A percentile compares a stretch with the other conserved stretches of the same genome.
Conservation (phyloP, 2,888 invertebrate genomes). For the Macrostomum cliftonense region DNA sequence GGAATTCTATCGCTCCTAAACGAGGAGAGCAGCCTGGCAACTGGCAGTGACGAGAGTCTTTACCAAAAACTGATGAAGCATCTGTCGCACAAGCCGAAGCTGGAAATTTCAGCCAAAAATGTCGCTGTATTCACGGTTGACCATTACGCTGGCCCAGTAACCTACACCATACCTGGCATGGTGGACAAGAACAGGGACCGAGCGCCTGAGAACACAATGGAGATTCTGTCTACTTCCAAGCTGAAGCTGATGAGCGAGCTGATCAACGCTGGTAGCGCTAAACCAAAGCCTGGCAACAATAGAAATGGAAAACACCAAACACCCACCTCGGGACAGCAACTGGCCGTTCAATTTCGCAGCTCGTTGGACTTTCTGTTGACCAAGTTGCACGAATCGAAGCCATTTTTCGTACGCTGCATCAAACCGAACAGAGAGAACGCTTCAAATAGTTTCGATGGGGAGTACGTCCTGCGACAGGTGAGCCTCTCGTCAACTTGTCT, state of each 20-base stretch:
- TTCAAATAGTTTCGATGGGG: slow-evolving; percentile 22
- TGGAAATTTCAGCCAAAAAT: too few species aligned
- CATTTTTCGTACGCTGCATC: slow-evolving; percentile 31
- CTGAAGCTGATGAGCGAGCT: slow-evolving; percentile 17
- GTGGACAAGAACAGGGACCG: slow-evolving; percentile 34
- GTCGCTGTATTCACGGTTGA: slow-evolving; percentile 21
- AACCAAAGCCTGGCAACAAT: not conserved
- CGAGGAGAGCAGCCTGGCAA: slow-evolving; percentile 30
- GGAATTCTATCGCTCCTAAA: slow-evolving; percentile 29
- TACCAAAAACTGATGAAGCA: slow-evolving; percentile 27
- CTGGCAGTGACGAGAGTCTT: slow-evolving; percentile 25
- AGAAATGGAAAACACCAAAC: not conserved
- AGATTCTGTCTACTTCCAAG: slow-evolving; percentile 23
- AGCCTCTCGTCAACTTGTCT: too few species aligned
- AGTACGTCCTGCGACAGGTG: slow-evolving; percentile 27
- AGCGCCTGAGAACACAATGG: slow-evolving; percentile 25
- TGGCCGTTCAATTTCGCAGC: slow-evolving; percentile 18
- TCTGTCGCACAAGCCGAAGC: slow-evolving; percentile 12
- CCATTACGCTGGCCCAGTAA: slow-evolving; percentile 33
- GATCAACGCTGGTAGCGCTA: slow-evolving; percentile 3
- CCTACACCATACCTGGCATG: slow-evolving; percentile 24
- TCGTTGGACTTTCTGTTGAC: slow-evolving; percentile 30
- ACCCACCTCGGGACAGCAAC: slow-evolving; percentile 2
- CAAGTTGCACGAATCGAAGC: slow-evolving; percentile 25
- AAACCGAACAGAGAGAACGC: slow-evolving; percentile 31